Conservation (phyloP, 2,113 vertebrate species). For the Leuciscus idus region DNA sequence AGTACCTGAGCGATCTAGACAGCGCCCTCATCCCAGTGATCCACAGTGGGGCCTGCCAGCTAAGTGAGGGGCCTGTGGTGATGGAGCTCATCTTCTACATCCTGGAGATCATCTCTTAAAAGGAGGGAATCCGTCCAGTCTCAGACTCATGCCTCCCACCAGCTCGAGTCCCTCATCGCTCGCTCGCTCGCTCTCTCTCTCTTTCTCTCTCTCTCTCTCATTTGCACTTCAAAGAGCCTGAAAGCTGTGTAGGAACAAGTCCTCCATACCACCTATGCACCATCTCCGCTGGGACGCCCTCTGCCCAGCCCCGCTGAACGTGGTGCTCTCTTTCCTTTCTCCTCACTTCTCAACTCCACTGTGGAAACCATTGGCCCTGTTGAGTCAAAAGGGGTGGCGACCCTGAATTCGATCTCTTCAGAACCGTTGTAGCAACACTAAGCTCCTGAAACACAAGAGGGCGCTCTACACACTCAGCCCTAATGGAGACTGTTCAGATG, state of each 20-base stretch:
- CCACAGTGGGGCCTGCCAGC: constrained; percentile 93
- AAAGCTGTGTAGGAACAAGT: constrained; percentile 75
- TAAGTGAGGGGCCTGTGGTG: constrained; percentile 92
- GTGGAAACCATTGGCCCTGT: constrained; percentile 61
- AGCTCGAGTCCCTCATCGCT: constrained; percentile 17
- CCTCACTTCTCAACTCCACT: constrained; percentile 55
- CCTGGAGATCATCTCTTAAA: constrained; percentile 96
- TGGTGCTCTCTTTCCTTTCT: constrained; percentile 56
- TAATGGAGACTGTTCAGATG: constrained; percentile 3
- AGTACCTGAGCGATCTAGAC: constrained; percentile 98
- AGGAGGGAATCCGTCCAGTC: constrained; percentile 58
- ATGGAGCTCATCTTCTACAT: constrained; percentile 99
- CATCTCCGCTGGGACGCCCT: constrained; percentile 51
- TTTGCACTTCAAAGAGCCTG: constrained; percentile 89
- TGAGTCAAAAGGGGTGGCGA: constrained; percentile 35
- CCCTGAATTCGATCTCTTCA: constrained; percentile 51
- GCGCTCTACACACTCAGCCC: not conserved
- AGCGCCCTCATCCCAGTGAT: constrained; percentile 96
- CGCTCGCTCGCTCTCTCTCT: not conserved
- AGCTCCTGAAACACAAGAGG: not conserved
- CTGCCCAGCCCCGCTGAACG: constrained; percentile 54
- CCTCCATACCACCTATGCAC: constrained; percentile 90
- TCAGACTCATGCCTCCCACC: constrained; percentile 68
- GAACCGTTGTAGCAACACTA: constrained; percentile 66
- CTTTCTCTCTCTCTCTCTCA: constrained; percentile 61